Base-by-base conservation (phyloP, 2,797 vertebrate genomes). In the Sebastes itinus region DNA sequence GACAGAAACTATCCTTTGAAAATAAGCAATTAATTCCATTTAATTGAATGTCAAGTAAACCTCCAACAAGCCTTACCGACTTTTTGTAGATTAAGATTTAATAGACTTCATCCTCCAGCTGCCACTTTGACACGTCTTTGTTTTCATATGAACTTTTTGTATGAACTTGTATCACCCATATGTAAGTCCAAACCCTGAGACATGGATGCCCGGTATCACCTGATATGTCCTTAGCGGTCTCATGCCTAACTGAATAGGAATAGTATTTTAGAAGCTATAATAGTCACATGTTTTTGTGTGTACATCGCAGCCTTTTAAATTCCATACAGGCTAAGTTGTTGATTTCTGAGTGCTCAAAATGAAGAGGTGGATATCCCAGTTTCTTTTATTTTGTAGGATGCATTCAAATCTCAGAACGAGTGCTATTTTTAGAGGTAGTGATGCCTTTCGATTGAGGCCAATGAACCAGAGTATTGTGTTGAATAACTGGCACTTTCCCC, bases 401-500 rank as follows among this genome's bases (percentile, higher is more conserved):
- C 49, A 64, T 84, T 81, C 1, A 55, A 63, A 79, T 69, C 64
- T 68, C 28, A 2, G 22, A 69, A 75, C 71, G 60, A 83, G 32
- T 56, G 55, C 54, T 77, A 27, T 82, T 83, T 77, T 61, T 74
- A 60, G 72, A 83, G 46, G 63, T 38, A 58, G 32, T 5, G 32
- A 70, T 67, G 68, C 12, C 13, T 58, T 76, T 87, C 2, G 18
- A 78, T 87, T 42, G 27, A 75, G 75, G 69, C 79, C 72, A 82
- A 72, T 68, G 67, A 84, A 87, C 77, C 82, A 28, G 56, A 67
- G 69, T 58, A 66, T 70, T 78, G 82, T 75, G 61, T 74, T 87
- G 83, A 87, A 77, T 81, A 81, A 86, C 83, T 70, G 73, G 23
- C 33, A 14, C 63, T 81, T 83, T 83, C 72, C 56, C 56, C 79